Base-by-base conservation (phyloP, 2,888 invertebrate species). In the Hybos culiciformis region DNA sequence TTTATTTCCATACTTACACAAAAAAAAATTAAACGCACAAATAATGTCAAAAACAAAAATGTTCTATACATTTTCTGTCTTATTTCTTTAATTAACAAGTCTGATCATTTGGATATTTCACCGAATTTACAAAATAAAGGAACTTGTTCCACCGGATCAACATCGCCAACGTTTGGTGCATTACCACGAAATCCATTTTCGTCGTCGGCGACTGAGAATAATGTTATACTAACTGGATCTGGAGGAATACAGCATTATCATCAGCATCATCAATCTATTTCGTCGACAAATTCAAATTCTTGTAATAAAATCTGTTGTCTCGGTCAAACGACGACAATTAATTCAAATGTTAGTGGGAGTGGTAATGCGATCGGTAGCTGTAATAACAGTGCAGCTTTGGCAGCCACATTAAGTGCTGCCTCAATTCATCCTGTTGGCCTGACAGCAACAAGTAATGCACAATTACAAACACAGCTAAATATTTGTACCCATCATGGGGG, bases 291-390 rank as follows among this genome's bases (percentile, higher is more conserved):
- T 14, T 39, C 48, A 17, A 46, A 43, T 24, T 42, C 48, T 40
- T 53, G 53, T 45, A 53, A 50, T 46, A 53, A 53, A 50, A 52
- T 51, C 18, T 53, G 53, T 48, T 53, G 53, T 49, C 47, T 52
- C 44, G 49, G 51, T 34, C 17, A 34, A 34, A 15, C 15, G 5
- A 34, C 34, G 19, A 34, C 12, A 5, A 19, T 17, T 18, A 17
- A 19, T 12, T 18, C 34, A 29, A 7, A 5, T 29, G n/a, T 29
- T 29, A 6, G 12, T 29, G n/a, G 11, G n/a, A 19, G 4, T 19
- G 34, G 19, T 19, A 17, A 19, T 18, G 17, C 18, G 12, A 5
- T 11, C 19, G 1, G 18, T 17, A 34, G 18, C 14, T 37, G 20
- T 40, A 42, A 34, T 18, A 34, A 12, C 23, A 34, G 38, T 37